Conservation (phyloP, 2,113 vertebrate species). For the Apodemus sylvaticus region DNA sequence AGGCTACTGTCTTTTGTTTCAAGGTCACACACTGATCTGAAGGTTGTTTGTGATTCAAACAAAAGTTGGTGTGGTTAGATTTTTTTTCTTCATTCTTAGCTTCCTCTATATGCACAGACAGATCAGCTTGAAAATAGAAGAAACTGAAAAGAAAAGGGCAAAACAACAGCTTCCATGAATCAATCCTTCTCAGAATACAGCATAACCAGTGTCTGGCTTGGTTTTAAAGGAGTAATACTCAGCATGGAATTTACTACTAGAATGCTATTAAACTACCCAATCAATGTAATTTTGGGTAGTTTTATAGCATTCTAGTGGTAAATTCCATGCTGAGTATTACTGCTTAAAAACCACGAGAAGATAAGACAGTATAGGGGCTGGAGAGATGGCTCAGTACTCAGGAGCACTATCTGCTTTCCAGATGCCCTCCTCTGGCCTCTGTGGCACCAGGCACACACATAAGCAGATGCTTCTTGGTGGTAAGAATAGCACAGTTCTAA, state of each 20-base stretch:
- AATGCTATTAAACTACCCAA: slow-evolving; percentile 16
- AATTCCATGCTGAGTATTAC: background rate
- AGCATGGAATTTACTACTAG: background rate
- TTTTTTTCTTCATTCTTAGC: slow-evolving; percentile 5
- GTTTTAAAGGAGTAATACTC: background rate
- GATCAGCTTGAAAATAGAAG: slow-evolving; percentile 10
- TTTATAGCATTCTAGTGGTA: slow-evolving; percentile 17
- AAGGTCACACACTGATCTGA: background rate
- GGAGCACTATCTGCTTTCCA: background rate
- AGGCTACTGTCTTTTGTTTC: slow-evolving; percentile 41
- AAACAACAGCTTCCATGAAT: background rate
- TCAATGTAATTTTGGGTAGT: slow-evolving; percentile 12
- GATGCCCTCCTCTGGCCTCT: background rate
- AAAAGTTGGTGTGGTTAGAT: slow-evolving; percentile 15
- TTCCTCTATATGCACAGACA: background rate
- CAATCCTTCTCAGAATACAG: background rate
- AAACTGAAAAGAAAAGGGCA: background rate
- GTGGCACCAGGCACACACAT: background rate
- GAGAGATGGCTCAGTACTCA: background rate
- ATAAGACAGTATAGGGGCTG: background rate
- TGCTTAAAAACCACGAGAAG: background rate
- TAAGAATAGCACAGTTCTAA: background rate
- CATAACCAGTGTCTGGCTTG: background rate
- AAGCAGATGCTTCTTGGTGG: background rate
- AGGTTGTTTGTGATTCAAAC: slow-evolving; percentile 36